Conservation (phyloP, 2,888 invertebrate genomes). For the Cosmopolites sordidus region DNA sequence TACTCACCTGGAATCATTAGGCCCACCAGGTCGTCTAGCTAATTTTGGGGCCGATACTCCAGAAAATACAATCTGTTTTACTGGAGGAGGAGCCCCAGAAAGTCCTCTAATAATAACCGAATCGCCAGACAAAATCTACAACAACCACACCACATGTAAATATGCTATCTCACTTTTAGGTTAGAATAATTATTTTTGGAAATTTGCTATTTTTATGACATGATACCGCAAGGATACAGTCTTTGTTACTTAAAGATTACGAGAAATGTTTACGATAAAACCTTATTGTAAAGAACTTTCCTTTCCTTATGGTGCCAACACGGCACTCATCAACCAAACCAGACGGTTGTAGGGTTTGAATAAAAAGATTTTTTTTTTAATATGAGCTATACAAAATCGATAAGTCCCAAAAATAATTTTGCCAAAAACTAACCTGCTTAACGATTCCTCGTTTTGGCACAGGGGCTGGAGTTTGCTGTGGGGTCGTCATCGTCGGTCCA, state of each 20-base stretch:
- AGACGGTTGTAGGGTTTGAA: too few species aligned
- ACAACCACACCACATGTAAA: too few species aligned
- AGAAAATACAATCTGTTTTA: constrained; percentile 85
- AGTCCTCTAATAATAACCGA: constrained; percentile 86
- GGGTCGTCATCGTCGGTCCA: constrained; percentile 54
- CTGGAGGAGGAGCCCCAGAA: constrained; percentile 86
- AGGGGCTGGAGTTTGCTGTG: constrained; percentile 34
- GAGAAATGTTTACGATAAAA: too few species aligned
- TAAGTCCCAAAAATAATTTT: too few species aligned
- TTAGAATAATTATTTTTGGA: too few species aligned
- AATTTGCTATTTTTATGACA: too few species aligned
- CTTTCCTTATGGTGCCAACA: constrained; percentile 28
- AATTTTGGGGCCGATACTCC: constrained; percentile 91
- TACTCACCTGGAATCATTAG: constrained; percentile 22
- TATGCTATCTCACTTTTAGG: constrained; percentile 38
- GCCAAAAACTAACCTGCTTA: constrained; percentile 55
- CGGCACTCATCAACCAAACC: too few species aligned
- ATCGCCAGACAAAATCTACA: constrained; percentile 95
- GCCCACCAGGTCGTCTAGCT: constrained; percentile 60
- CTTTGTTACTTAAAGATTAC: too few species aligned
- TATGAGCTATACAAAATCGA: not conserved
- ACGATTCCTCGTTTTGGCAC: constrained; percentile 56
- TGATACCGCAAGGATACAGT: too few species aligned
- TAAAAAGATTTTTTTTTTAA: not conserved
- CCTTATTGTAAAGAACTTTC: too few species aligned